phyloP scores from a whole-genome alignment of 2,113 vertebrate genomes.

The Blennius ocellaris region DNA sequence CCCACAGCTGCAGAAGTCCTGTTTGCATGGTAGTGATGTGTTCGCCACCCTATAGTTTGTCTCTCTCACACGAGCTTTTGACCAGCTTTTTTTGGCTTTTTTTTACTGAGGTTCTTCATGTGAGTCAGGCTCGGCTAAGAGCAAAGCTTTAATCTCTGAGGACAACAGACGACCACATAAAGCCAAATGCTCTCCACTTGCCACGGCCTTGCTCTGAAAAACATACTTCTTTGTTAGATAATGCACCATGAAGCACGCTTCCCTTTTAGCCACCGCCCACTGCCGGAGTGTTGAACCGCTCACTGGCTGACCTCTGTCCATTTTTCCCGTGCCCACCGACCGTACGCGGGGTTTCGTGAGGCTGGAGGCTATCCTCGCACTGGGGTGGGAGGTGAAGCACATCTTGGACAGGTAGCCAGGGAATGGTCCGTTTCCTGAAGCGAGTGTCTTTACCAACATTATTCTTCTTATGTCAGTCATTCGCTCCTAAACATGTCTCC shows the following conservation, averaged over 20 bases:
- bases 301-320: background rate
- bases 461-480: background rate
- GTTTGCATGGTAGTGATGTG: background rate
- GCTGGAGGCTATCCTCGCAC: constrained; percentile 9
- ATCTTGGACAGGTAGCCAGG: background rate
- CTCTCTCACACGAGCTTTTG: background rate
- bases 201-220: background rate
- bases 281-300: background rate
- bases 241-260: background rate
- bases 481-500: background rate
- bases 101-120: background rate
- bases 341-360: background rate
- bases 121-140: background rate
- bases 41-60: background rate
- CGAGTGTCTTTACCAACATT: background rate
- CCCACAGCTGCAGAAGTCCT: background rate
- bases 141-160: background rate
- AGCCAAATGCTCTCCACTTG: background rate
- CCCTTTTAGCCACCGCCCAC: constrained; percentile 26
- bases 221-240: constrained; percentile 4
- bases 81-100: no score
- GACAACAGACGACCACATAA: background rate
- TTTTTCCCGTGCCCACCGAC: background rate
- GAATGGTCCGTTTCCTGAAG: background rate
- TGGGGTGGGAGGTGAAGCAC: background rate